Percentiles rank a stretch among this genome's conserved stretches.
Conservation (phyloP, 1,140 invertebrate species). For the Pomacea maculata region DNA sequence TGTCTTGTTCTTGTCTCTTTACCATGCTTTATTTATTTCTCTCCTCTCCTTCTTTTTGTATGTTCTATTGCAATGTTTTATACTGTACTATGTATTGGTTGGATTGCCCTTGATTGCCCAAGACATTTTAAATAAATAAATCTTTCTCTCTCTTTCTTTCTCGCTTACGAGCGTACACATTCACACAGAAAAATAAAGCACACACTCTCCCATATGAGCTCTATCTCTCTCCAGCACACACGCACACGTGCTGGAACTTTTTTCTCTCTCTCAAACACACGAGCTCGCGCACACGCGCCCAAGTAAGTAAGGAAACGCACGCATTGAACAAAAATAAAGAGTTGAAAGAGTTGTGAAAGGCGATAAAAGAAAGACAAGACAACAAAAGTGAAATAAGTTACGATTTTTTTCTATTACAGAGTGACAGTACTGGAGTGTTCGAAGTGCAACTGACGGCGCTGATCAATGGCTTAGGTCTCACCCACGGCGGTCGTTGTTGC, state of each 20-base stretch:
- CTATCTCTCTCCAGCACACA: not conserved
- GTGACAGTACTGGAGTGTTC: conserved; percentile 32
- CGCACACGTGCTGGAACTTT: not conserved
- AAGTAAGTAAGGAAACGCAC: too few relatives aligned
- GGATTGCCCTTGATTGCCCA: too few relatives aligned
- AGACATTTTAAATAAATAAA: too few relatives aligned
- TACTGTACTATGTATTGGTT: too few relatives aligned
- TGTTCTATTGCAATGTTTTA: too few relatives aligned
- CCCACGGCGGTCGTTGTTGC: conserved; percentile 34
- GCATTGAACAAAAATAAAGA: not conserved
- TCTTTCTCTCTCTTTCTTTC: too few relatives aligned
- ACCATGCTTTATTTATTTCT: not conserved
- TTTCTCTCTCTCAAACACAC: not conserved
- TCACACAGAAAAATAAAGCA: too few relatives aligned
- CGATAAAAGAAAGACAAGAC: too few relatives aligned
- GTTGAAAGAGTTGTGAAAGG: not conserved
- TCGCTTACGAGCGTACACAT: too few relatives aligned
- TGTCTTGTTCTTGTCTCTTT: not conserved
- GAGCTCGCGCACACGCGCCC: not conserved
- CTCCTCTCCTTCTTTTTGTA: not conserved
- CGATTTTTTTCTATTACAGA: conserved; percentile 22
- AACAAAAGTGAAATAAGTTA: too few relatives aligned
- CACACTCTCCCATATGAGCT: too few relatives aligned
- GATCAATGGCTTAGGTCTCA: conserved; percentile 36
- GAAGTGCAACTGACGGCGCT: conserved; percentile 38